These are phyloP conservation scores for Aleadryas rufinucha DNA, from an alignment of 2,113 vertebrate species.

Conservation along the genomic window DNA sequence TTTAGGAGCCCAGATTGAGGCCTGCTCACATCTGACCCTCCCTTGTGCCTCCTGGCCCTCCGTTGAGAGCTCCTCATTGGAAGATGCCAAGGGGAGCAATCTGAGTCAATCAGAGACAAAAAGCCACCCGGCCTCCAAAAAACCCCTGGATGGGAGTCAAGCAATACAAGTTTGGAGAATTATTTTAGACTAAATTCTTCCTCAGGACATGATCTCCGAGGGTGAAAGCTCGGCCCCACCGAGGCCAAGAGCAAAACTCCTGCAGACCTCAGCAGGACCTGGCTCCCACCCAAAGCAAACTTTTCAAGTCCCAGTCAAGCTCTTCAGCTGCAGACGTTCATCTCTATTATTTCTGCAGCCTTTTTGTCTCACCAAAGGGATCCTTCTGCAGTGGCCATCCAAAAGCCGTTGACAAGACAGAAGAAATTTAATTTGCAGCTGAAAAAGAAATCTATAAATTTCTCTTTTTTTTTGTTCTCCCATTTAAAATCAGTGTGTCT, in stretches of 20 bases:
- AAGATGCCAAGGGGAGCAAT: not conserved
- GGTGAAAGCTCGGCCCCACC: not conserved
- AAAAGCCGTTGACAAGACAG: not conserved
- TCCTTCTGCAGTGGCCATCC: not conserved
- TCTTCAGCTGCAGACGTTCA: not conserved
- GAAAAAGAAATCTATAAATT: not conserved
- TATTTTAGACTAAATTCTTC: slow-evolving; percentile 28
- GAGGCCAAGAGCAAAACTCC: slow-evolving; percentile 29
- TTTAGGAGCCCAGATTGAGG: not conserved
- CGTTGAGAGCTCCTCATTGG: rapidly evolving
- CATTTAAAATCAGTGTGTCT: not conserved
- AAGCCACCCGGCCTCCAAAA: not conserved
- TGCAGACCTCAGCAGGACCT: slow-evolving; percentile 29
- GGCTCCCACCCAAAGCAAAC: slow-evolving; percentile 40
- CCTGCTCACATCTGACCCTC: not conserved
- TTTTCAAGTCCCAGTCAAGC: not conserved
- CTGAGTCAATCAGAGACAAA: not conserved
- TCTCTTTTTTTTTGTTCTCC: not conserved
- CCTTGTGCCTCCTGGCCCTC: not conserved
- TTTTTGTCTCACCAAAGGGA: not conserved
- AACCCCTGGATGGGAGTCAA: not conserved
- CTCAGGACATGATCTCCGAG: not conserved
- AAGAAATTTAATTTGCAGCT: slow-evolving; percentile 11
- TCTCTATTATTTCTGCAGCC: not conserved
- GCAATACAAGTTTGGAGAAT: not conserved